phyloP scores from a whole-genome alignment of 2,888 invertebrate species.

The Trissonchulus latispiculum region DNA sequence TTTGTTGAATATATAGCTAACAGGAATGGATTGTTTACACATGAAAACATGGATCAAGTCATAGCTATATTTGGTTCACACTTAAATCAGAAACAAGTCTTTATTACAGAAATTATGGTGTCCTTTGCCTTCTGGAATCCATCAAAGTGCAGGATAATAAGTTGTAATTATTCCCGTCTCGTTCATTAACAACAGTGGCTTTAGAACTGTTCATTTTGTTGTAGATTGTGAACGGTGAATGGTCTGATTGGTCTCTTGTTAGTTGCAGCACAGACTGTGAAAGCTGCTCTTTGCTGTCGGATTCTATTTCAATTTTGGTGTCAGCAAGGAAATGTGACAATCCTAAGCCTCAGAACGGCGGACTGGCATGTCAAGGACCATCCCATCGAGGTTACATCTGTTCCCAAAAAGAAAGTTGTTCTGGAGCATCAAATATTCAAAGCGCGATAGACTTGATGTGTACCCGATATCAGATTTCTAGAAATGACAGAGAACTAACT shows the following conservation, averaged over 20 bases:
- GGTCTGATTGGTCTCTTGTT: slow-evolving; percentile 37
- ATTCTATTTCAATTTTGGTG: slow-evolving; percentile 30
- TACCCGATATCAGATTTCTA: slow-evolving; percentile 35
- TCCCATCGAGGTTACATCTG: slow-evolving; percentile 32
- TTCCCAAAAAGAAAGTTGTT: slow-evolving; percentile 28
- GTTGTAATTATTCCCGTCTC: too few relatives aligned
- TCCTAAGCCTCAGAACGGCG: slow-evolving; percentile 40
- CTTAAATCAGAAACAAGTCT: too few relatives aligned
- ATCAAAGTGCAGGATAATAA: too few relatives aligned
- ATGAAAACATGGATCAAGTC: too few relatives aligned
- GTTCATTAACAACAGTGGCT: too few relatives aligned
- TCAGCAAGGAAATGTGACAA: slow-evolving; percentile 33
- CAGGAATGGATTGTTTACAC: too few relatives aligned
- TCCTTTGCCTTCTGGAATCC: too few relatives aligned
- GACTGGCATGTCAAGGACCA: slow-evolving; percentile 37
- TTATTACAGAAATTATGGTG: too few relatives aligned
- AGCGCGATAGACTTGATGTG: slow-evolving; percentile 34
- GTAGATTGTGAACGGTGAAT: slow-evolving; percentile 36
- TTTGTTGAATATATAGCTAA: too few relatives aligned
- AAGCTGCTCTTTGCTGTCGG: slow-evolving; percentile 33
- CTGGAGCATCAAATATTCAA: not conserved
- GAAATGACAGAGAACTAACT: slow-evolving; percentile 38
- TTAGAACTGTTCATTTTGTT: not conserved
- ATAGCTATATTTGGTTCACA: too few relatives aligned
- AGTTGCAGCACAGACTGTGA: slow-evolving; percentile 33